Percentiles rank a stretch among this genome's conserved stretches.
Evolutionary conservation across 2,797 vertebrate genomes (phyloP).

Genomic region (Pipistrellus nathusii): DNA sequence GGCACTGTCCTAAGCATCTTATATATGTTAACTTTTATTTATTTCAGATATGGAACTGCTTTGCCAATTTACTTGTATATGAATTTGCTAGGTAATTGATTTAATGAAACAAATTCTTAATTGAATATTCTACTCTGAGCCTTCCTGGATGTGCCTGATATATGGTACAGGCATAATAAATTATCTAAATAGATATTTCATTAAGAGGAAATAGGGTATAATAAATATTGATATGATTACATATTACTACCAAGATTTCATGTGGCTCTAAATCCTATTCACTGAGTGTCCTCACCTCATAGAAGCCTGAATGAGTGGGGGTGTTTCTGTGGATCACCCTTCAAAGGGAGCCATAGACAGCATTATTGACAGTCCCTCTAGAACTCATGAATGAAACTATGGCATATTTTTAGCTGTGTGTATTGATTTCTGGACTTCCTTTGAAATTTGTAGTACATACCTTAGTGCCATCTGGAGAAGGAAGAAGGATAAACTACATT

Average conservation of each 20-base stretch:
- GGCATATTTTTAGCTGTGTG: not conserved
- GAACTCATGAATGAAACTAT: not conserved
- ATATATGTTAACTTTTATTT: not conserved
- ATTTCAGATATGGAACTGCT: not conserved
- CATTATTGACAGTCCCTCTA: not conserved
- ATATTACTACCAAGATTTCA: not conserved
- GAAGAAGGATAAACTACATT: not conserved
- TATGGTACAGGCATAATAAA: not conserved
- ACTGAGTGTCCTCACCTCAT: not conserved
- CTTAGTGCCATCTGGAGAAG: not conserved
- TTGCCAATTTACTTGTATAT: not conserved
- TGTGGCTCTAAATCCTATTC: not conserved
- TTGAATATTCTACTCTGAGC: not conserved
- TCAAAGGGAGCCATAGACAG: not conserved
- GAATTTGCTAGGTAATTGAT: not conserved
- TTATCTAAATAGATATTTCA: not conserved
- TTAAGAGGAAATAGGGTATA: not conserved
- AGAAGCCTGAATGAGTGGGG: not conserved
- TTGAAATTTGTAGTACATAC: not conserved
- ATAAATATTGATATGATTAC: not conserved
- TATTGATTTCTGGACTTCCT: conserved; percentile 49
- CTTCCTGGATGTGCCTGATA: not conserved
- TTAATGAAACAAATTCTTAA: conserved; percentile 6
- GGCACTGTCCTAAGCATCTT: not conserved
- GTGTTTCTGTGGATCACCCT: not conserved